These are phyloP conservation scores for Passer montanus DNA, from an alignment of 2,113 vertebrate species.

Conservation along the genomic window DNA sequence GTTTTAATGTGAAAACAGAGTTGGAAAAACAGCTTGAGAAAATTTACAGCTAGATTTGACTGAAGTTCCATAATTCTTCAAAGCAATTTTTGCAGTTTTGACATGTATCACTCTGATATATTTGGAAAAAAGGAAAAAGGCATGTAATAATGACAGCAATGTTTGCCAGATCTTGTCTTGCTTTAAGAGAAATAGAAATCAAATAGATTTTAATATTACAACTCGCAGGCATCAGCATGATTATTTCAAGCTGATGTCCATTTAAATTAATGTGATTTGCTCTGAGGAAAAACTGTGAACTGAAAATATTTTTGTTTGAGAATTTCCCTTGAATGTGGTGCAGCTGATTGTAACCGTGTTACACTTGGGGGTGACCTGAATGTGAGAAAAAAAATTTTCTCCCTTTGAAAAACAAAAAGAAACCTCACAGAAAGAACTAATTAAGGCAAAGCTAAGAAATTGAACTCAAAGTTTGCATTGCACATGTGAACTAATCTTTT, in stretches of 20 bases:
- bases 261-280: not conserved
- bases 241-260: not conserved
- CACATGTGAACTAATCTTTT: slow-evolving; percentile 62
- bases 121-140: not conserved
- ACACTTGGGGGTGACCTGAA: slow-evolving; percentile 7
- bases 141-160: not conserved
- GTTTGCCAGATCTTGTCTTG: not conserved
- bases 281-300: not conserved
- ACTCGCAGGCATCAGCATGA: not conserved
- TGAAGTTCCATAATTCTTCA: not conserved
- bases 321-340: not conserved
- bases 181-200: not conserved
- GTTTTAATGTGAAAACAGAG: not conserved
- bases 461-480: slow-evolving; percentile 52
- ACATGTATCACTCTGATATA: not conserved
- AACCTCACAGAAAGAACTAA: slow-evolving; percentile 48
- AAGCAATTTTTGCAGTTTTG: not conserved
- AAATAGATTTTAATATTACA: not conserved
- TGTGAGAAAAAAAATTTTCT: not conserved
- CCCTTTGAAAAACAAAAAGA: not conserved
- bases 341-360: not conserved
- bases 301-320: slow-evolving; percentile 1
- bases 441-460: slow-evolving; percentile 62
- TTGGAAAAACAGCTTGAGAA: slow-evolving; percentile 3
- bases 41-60: not conserved